Percentiles rank a stretch among this genome's conserved stretches.
These are phyloP conservation scores for Karalla daura DNA, from an alignment of 2,797 vertebrate genomes.

Conservation along the genomic window DNA sequence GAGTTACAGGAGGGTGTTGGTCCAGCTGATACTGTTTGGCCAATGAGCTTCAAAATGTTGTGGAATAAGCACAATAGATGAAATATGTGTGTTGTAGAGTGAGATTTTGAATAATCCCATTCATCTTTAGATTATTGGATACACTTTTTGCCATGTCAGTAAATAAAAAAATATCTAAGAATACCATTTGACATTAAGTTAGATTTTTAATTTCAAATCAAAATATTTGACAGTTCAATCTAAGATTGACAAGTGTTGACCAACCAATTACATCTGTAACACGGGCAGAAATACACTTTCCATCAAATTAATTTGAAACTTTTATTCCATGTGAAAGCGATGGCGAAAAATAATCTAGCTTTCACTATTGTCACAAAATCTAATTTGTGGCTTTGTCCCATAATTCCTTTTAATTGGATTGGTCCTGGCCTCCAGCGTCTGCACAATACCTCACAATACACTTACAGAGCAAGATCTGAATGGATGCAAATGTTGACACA, in stretches of 20 bases:
- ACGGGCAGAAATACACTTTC: background rate
- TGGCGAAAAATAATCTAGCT: background rate
- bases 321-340: background rate
- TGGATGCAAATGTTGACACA: conserved; percentile 19
- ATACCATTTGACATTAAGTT: too few species aligned
- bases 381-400: background rate
- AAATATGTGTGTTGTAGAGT: too few species aligned
- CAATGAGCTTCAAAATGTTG: too few species aligned
- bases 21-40: background rate
- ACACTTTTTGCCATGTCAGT: too few species aligned
- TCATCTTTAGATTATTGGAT: too few species aligned
- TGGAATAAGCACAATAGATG: too few species aligned
- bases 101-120: too few species aligned
- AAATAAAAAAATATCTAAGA: too few species aligned
- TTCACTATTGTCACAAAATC: background rate
- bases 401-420: background rate
- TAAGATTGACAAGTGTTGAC: too few species aligned
- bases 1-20: conserved; percentile 1
- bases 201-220: too few species aligned
- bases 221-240: too few species aligned
- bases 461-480: conserved; percentile 20
- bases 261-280: background rate
- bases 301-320: background rate
- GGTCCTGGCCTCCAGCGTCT: background rate
- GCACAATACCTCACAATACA: background rate